phyloP scores from a whole-genome alignment of 1,140 invertebrate genomes.

The Vanessa atalanta region DNA sequence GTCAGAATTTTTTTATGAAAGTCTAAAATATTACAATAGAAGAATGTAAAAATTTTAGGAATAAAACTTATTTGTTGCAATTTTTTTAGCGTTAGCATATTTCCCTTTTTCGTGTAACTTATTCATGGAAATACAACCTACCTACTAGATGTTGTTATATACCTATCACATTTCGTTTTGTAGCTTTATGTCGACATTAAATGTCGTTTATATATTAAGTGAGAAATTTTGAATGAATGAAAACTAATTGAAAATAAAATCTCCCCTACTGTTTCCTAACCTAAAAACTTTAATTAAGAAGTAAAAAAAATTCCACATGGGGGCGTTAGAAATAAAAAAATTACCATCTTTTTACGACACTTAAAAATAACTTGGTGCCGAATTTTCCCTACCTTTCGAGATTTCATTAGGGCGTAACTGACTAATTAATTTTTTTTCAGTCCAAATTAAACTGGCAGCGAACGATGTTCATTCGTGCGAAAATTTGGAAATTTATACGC shows the following conservation, averaged over 20 bases:
- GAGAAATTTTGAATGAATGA: conserved; percentile 17
- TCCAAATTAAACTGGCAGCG: conserved; percentile 54
- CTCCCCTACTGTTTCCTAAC: conserved; percentile 41
- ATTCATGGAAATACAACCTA: too few species aligned
- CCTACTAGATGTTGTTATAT: too few species aligned
- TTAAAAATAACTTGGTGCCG: conserved; percentile 55
- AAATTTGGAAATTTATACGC: conserved; percentile 63
- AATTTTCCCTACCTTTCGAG: conserved; percentile 50
- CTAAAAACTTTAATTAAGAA: conserved; percentile 46
- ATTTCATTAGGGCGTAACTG: conserved; percentile 58
- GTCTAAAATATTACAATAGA: conserved; percentile 9
- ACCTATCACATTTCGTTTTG: too few species aligned
- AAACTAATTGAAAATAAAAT: conserved; percentile 29
- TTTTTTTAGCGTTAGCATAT: neutral
- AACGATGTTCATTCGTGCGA: conserved; percentile 58
- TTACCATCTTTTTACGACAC: conserved; percentile 63
- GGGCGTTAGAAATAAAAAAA: conserved; percentile 58
- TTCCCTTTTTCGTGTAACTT: neutral
- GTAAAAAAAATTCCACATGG: conserved; percentile 47
- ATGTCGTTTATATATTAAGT: too few species aligned
- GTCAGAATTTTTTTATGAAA: conserved; percentile 1
- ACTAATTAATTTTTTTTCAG: conserved; percentile 71
- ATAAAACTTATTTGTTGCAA: neutral
- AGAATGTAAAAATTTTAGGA: neutral
- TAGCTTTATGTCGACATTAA: too few species aligned